phyloP scores from a whole-genome alignment of 2,888 invertebrate genomes.

The Pocota personata region DNA sequence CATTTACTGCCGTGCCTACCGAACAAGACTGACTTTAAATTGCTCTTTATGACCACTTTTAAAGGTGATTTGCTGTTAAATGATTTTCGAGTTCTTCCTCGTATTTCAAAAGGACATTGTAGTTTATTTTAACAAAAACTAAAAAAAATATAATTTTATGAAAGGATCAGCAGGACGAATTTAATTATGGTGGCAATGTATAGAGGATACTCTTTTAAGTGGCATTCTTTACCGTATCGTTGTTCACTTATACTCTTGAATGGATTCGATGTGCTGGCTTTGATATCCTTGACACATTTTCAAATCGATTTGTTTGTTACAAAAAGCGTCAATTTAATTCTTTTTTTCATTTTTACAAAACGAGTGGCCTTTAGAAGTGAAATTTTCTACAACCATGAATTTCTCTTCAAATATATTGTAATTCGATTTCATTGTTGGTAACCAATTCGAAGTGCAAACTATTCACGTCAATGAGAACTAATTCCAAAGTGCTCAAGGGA shows the following conservation, averaged over 20 bases:
- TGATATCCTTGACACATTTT: conserved; percentile 70
- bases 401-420: conserved; percentile 37
- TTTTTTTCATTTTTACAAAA: conserved; percentile 1
- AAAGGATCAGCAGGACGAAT: conserved; percentile 70
- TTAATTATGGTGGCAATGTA: conserved; percentile 55
- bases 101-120: conserved; percentile 56
- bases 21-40: conserved; percentile 71
- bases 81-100: conserved; percentile 66
- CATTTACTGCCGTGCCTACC: conserved; percentile 62
- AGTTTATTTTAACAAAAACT: conserved; percentile 26
- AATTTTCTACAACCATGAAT: conserved; percentile 10
- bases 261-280: conserved; percentile 69
- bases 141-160: conserved; percentile 35
- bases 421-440: conserved; percentile 47
- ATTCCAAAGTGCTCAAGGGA: conserved; percentile 6
- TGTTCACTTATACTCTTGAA: conserved; percentile 50
- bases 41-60: conserved; percentile 75
- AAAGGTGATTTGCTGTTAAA: conserved; percentile 76
- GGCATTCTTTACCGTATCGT: conserved; percentile 21
- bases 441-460: conserved; percentile 33
- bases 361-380: conserved; percentile 24
- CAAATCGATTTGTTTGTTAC: conserved; percentile 65
- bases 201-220: conserved; percentile 18
- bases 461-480: conserved; percentile 24
- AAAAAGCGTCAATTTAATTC: conserved; percentile 56